phyloP scores from a whole-genome alignment of 2,113 vertebrate species.

The Mellivora capensis region DNA sequence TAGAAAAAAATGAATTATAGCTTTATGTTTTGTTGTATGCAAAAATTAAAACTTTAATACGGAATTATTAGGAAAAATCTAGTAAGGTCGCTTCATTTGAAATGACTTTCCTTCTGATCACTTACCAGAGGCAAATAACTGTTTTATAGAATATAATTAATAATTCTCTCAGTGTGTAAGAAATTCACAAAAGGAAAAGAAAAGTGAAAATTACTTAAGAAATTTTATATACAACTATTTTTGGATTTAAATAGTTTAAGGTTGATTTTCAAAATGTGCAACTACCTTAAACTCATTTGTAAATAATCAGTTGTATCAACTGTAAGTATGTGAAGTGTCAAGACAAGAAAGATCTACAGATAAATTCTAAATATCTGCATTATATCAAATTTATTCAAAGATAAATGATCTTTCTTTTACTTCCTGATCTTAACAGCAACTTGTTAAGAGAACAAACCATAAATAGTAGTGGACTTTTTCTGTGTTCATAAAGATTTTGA shows the following conservation, averaged over 20 bases:
- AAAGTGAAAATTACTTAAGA: neutral
- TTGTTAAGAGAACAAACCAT: neutral
- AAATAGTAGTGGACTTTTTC: neutral
- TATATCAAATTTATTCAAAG: neutral
- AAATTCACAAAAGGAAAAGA: conserved; percentile 9
- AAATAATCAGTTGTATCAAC: neutral
- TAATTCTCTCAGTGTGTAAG: neutral
- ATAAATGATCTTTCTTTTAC: neutral
- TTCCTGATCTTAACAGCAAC: neutral
- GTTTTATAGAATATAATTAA: neutral
- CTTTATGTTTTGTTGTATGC: neutral
- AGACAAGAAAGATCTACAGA: neutral
- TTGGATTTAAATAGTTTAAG: neutral
- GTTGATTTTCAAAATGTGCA: neutral
- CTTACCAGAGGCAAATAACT: neutral
- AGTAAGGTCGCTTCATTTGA: neutral
- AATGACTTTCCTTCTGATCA: neutral
- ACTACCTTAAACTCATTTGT: neutral
- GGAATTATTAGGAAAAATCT: neutral
- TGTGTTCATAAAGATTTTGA: neutral
- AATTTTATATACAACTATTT: neutral
- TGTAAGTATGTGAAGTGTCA: neutral
- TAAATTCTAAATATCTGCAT: neutral
- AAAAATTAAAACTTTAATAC: neutral
- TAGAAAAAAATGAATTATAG: neutral